Conservation (phyloP, 2,888 invertebrate genomes). For the Tipula helvola region DNA sequence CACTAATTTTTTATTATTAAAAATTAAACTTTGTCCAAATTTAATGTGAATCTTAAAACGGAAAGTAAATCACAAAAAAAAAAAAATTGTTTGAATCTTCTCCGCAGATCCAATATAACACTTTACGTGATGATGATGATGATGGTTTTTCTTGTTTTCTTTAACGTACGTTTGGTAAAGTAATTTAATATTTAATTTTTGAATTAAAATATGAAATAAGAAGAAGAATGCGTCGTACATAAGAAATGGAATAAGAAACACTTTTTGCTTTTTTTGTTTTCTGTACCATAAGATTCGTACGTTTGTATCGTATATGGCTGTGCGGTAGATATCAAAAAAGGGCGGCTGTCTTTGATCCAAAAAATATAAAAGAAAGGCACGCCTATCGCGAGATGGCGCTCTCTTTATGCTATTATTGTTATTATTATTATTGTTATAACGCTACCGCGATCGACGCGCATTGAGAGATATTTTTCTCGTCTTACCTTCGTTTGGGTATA, state of each 20-base stretch:
- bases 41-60: not conserved
- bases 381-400: slow-evolving; percentile 11
- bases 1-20: not conserved
- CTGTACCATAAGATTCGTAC: not conserved
- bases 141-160: not conserved
- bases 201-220: not conserved
- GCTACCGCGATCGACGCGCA: slow-evolving; percentile 8
- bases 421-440: not conserved
- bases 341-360: slow-evolving; percentile 10
- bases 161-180: not conserved
- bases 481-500: not conserved
- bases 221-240: not conserved
- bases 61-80: not conserved
- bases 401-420: slow-evolving; percentile 6
- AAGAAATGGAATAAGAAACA: not conserved
- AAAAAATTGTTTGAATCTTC: not conserved
- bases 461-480: not conserved
- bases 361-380: slow-evolving; percentile 7
- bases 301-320: not conserved
- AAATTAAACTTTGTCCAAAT: not conserved
- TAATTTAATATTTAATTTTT: not conserved
- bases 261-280: not conserved
- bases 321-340: slow-evolving; percentile 8
- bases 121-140: not conserved
- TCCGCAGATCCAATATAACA: not conserved